These are phyloP conservation scores for Ciona savignyi DNA, from an alignment of 23 tunicate genomes.

Conservation along the genomic window DNA sequence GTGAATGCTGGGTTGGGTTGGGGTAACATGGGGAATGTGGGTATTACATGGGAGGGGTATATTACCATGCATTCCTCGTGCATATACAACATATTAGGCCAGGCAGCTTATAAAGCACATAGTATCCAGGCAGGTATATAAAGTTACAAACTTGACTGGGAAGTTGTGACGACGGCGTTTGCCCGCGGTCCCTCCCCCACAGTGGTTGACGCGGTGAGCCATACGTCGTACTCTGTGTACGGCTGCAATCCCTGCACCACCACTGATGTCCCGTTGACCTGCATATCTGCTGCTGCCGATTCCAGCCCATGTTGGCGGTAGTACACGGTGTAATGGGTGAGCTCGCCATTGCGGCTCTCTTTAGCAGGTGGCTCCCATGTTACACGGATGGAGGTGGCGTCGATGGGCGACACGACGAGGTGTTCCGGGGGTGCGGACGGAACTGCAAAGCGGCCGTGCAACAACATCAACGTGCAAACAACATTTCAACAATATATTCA, in stretches of 20 bases:
- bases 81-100: too few species aligned
- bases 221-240: conserved; percentile 45
- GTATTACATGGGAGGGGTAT: too few species aligned
- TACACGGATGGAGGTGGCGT: conserved; percentile 31
- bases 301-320: neutral
- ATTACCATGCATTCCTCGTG: too few species aligned
- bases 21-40: too few species aligned
- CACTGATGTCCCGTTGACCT: conserved; percentile 12
- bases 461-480: neutral
- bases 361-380: conserved; percentile 41
- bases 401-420: conserved; percentile 24
- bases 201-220: conserved; percentile 55
- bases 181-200: conserved; percentile 93
- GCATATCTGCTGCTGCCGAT: neutral
- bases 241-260: conserved; percentile 30
- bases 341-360: conserved; percentile 40
- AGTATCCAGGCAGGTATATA: neutral
- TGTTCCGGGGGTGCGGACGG: conserved; percentile 86
- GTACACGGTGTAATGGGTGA: conserved; percentile 39
- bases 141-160: conserved; percentile 36
- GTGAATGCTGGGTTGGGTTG: too few species aligned
- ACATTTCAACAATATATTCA: too few species aligned
- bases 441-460: conserved; percentile 18
- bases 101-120: too few species aligned
- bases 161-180: conserved; percentile 22